Conservation (phyloP, 1,140 invertebrate genomes). For the Leptinotarsa undecemlineata region DNA sequence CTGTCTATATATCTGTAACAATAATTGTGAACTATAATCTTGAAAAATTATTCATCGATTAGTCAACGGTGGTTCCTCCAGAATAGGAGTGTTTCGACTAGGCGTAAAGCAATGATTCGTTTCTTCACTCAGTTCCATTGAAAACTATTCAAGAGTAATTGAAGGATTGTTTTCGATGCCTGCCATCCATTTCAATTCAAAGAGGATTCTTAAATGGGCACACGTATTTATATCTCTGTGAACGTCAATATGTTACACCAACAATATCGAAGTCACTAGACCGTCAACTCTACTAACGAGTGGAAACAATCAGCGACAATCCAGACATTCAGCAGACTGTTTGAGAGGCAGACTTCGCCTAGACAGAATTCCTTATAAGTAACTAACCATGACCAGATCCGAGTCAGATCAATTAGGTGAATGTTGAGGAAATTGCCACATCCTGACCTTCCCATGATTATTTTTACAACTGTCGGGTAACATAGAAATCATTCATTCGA, state of each 20-base stretch:
- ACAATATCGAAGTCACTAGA: background rate
- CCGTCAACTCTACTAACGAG: background rate
- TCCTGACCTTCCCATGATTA: background rate
- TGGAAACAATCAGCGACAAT: background rate
- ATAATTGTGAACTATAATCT: too few species aligned
- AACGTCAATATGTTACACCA: conserved; percentile 9
- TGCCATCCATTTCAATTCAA: background rate
- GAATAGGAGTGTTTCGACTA: too few species aligned
- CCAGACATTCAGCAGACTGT: conserved; percentile 20
- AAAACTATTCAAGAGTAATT: too few species aligned
- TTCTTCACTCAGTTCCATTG: too few species aligned
- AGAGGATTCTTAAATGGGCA: background rate
- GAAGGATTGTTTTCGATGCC: background rate
- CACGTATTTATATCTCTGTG: background rate
- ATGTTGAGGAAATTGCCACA: background rate
- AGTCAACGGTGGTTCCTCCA: too few species aligned
- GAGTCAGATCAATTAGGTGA: conserved; percentile 15
- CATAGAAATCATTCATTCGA: background rate
- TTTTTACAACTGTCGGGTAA: background rate
- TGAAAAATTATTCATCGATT: too few species aligned
- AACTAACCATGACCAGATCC: conserved; percentile 17
- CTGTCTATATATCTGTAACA: too few species aligned
- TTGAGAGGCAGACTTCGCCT: conserved; percentile 11
- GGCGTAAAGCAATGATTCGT: too few species aligned
- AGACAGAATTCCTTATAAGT: conserved; percentile 26